Evolutionary conservation across 2,888 invertebrate species (phyloP), one percentile per base, ranked within the genome.

Genomic region (Folsomia candida): DNA sequence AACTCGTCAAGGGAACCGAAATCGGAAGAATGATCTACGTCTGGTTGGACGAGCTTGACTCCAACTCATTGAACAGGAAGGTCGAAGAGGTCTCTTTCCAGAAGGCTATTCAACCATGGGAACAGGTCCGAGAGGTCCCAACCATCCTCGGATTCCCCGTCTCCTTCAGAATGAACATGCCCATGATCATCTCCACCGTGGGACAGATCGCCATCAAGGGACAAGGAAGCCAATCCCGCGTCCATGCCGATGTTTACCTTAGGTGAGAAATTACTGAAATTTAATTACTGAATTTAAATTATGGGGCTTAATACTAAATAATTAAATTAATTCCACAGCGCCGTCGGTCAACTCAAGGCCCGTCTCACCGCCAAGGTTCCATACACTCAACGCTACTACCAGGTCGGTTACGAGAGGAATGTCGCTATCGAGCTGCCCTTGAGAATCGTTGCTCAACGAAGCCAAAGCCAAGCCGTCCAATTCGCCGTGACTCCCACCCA

Each of bases 401-500:
- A 51, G n/a, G 54, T 59, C 18, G 66, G 11, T 22, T 26, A 60
- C 4, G 27, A 51, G 6, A 37, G 29, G 24, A 59, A 51, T 29
- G 3, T 61, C 0, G 51, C 28, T 25, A 4, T 61, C 26, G 70
- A 70, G 66, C 0, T 61, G 14, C 70, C 70, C 28, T 2, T 70
- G 11, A 65, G 70, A 29, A 22, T 54, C 6, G 25, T 51, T 9
- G 54, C 29, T 51, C 65, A 65, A 27, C 24, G 37, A 20, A 59
- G 60, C 51, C 2, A 26, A 18, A 9, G 25, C 20, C 29, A 27
- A 6, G 25, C 29, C 26, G n/a, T 4, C 18, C 47, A 59, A 51
- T 3, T 70, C 1, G 66, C 66, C 25, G 28, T 70, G 60, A 70
- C 66, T 25, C 70, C 70, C 22, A 61, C 54, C 3, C 70, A 70